Evolutionary conservation across 2,888 invertebrate genomes (phyloP), one percentile per base, ranked within the genome.

Genomic region (Tanypteryx hageni): DNA sequence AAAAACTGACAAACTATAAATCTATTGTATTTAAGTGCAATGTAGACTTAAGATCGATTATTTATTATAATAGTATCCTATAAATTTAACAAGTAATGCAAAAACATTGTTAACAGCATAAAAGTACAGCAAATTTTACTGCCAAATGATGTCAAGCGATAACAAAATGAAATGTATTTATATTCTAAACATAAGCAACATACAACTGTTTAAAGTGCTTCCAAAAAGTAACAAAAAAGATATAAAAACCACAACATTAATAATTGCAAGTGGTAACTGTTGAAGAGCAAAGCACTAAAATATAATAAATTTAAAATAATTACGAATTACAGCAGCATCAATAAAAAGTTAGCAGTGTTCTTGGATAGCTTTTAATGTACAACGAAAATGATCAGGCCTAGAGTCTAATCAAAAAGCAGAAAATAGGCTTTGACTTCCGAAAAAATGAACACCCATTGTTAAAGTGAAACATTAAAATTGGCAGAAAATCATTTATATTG

Each of bases 251-350:
- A 68, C 61, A 89, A 89, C 31, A 68, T 64, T 83, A 44, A 56
- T 27, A 64, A 16, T 83, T 44, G 89, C 44, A 89, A 68, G 10
- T 64, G 64, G 64, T 89, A 64, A 89, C 58, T n/a, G 31, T 44
- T 64, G 61, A 68, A 64, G 44, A 89, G 89, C 89, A 44, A 89
- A 64, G 64, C 89, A 89, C 89, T 89, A 89, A 68, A 31, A 11
- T 89, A 64, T 64, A 44, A 44, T 44, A 44, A 27, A 68, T 44
- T 9, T 64, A 64, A 64, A 68, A 89, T 57, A 85, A 86, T 14
- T 14, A 68, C 0, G 44, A 44, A 22, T 61, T 89, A 89, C 64
- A 89, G 16, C 13, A 64, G 89, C 89, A 89, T 44, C 89, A 89
- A 58, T 89, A n/a, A 61, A 64, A 44, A 31, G 56, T 59, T 64